These are phyloP conservation scores for Danionella cerebrum DNA, from an alignment of 2,113 vertebrate species.

Conservation along the genomic window DNA sequence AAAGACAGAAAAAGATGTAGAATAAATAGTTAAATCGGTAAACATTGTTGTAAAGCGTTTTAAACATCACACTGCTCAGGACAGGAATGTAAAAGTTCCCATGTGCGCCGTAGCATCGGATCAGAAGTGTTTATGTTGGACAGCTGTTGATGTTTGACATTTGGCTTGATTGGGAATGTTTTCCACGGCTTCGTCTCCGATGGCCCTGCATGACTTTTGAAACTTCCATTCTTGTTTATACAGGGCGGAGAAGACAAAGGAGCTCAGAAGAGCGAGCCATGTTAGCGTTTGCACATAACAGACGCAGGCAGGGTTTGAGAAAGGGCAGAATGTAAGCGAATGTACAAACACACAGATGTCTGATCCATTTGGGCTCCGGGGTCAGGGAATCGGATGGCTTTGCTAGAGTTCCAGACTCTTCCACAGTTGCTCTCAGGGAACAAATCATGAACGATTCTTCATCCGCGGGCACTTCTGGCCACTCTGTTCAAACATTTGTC, in stretches of 20 bases:
- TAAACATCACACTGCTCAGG: constrained; percentile 7
- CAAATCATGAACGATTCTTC: neutral
- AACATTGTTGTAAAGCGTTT: neutral
- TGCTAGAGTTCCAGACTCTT: constrained; percentile 15
- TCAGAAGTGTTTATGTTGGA: constrained; percentile 11
- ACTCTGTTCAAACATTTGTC: neutral
- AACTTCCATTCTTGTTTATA: neutral
- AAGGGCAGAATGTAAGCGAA: constrained; percentile 18
- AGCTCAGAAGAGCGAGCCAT: neutral
- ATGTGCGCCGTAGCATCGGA: neutral
- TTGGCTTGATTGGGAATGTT: constrained; percentile 1
- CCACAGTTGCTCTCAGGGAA: neutral
- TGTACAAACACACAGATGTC: constrained; percentile 19
- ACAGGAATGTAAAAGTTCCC: constrained; percentile 10
- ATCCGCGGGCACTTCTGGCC: neutral
- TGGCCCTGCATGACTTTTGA: neutral
- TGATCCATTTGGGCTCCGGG: constrained; percentile 25
- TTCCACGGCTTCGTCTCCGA: neutral
- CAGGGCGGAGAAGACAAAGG: neutral
- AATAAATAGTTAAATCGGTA: constrained; percentile 26
- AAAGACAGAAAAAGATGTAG: constrained; percentile 16
- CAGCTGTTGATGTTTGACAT: neutral
- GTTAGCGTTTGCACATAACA: constrained; percentile 19
- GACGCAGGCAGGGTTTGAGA: constrained; percentile 17
- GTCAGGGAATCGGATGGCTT: constrained; percentile 10